Base-by-base conservation (phyloP, 2,113 vertebrate genomes). In the Scartelaos histophorus region DNA sequence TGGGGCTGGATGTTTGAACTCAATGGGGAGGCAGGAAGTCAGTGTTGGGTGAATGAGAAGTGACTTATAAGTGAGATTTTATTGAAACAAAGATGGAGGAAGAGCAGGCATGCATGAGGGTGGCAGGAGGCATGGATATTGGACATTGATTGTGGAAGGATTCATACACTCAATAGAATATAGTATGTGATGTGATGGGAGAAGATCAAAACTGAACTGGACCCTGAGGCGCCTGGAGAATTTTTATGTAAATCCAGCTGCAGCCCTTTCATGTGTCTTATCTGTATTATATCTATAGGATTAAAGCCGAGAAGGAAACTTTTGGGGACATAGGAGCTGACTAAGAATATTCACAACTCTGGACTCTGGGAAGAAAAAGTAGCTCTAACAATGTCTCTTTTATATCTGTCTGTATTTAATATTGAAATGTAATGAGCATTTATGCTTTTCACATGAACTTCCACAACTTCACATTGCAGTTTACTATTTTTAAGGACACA, bases 191-290 rank as follows among this genome's bases (percentile, higher is more conserved):
- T 60, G 46, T 62, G 71, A 80, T 16, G 47, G 53, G 15, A 60
- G 46, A 67, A 82, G 75, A 85, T 84, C 54, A 74, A 79, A 73
- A 73, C 70, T 19, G 57, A 35, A 69, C 68, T 15, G 53, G 34
- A 69, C 78, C 81, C 45, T 0, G 2, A 73, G 75, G 71, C 75
- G 80, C 71, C 24, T 71, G 74, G 25, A 74, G 83, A 79, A 78
- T 78, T 70, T 68, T 16, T 65, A 80, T 76, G 76, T 57, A 80
- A 81, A 80, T 79, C 80, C 75, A 82, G 67, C 69, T 67, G 38
- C 80, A 67, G 46, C 68, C 29, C 56, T 73, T 69, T 38, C 49
- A 47, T 45, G 6, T 67, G 53, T 5, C 24, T 68, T 68, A 61
- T 21, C 60, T 56, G 35, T 45, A 16, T 10, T 80, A 45, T 45